Percentiles rank a stretch among this genome's conserved stretches.
Conservation (phyloP, 2,113 vertebrate genomes). For the Lophochroa leadbeateri region DNA sequence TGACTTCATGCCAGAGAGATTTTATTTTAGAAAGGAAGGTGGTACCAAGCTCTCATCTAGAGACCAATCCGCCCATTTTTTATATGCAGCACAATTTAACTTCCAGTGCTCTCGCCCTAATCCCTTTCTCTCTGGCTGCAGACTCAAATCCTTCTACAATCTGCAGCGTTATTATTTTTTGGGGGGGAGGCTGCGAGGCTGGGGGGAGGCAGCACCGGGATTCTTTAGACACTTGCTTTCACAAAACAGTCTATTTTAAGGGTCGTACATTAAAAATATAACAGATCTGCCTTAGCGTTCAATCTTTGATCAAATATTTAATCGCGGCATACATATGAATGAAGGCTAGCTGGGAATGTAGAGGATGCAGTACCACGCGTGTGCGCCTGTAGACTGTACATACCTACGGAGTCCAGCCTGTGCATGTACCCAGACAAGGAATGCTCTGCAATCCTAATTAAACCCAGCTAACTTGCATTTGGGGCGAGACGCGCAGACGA, state of each 20-base stretch:
- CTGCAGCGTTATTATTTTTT: conserved; percentile 65
- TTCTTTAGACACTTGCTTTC: conserved; percentile 30
- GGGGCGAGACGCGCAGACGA: background rate
- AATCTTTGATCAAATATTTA: conserved; percentile 47
- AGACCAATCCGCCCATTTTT: conserved; percentile 91
- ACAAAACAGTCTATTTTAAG: conserved; percentile 45
- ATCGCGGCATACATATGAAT: conserved; percentile 36
- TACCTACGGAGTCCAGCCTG: background rate
- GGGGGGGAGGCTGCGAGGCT: background rate
- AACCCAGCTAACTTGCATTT: background rate
- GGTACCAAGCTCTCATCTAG: conserved; percentile 86
- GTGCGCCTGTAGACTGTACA: background rate
- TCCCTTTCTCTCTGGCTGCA: conserved; percentile 82
- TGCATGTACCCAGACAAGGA: background rate
- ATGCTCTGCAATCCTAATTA: background rate
- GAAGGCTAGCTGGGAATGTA: background rate
- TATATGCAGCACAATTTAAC: conserved; percentile 94
- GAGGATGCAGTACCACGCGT: background rate
- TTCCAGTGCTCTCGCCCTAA: conserved; percentile 88
- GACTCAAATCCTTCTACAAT: conserved; percentile 87
- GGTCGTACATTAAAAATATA: conserved; percentile 22
- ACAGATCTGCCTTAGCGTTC: background rate
- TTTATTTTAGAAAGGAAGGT: conserved; percentile 91
- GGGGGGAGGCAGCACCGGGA: background rate
- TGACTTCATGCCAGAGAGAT: conserved; percentile 88